Conservation (phyloP, 2,888 invertebrate species). For the Crossocerus cetratus region DNA sequence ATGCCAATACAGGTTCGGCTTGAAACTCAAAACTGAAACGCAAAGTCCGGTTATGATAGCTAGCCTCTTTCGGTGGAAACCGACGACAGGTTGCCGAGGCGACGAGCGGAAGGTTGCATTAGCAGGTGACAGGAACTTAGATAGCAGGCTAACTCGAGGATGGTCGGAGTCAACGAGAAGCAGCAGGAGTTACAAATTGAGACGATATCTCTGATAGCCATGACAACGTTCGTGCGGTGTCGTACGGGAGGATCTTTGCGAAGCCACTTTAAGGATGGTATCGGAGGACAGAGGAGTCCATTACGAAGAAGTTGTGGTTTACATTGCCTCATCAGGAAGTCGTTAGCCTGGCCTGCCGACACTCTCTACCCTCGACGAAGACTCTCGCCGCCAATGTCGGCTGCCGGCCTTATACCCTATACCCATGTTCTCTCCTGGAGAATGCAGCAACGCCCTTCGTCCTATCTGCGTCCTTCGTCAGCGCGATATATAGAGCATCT, state of each 20-base stretch:
- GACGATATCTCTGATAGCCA: slow-evolving; percentile 56
- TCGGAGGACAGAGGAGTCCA: slow-evolving; percentile 63
- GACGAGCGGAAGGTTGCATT: not conserved
- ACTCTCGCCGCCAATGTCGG: slow-evolving; percentile 23
- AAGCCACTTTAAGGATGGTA: slow-evolving; percentile 59
- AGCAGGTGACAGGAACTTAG: not conserved
- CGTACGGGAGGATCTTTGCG: slow-evolving; percentile 39
- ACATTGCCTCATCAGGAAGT: slow-evolving; percentile 75
- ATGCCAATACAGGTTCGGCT: too few relatives aligned
- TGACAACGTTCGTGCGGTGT: slow-evolving; percentile 41
- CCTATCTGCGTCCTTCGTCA: slow-evolving; percentile 3
- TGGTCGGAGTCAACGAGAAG: not conserved
- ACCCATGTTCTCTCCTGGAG: slow-evolving; percentile 15
- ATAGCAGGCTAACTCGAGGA: not conserved
- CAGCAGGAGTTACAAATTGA: slow-evolving; percentile 47
- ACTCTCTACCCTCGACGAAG: slow-evolving; percentile 40
- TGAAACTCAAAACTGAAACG: not conserved
- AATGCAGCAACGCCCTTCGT: not conserved
- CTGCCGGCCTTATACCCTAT: slow-evolving; percentile 38
- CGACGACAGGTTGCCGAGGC: not conserved
- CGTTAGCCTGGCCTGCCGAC: slow-evolving; percentile 69
- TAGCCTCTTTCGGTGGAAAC: too few relatives aligned
- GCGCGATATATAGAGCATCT: slow-evolving; percentile 33
- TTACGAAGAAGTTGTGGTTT: slow-evolving; percentile 70
- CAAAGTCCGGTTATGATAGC: not conserved